A percentile compares a stretch with the other conserved stretches of the same genome.
Evolutionary conservation across 2,113 vertebrate genomes (phyloP).

Genomic region (Equus quagga): DNA sequence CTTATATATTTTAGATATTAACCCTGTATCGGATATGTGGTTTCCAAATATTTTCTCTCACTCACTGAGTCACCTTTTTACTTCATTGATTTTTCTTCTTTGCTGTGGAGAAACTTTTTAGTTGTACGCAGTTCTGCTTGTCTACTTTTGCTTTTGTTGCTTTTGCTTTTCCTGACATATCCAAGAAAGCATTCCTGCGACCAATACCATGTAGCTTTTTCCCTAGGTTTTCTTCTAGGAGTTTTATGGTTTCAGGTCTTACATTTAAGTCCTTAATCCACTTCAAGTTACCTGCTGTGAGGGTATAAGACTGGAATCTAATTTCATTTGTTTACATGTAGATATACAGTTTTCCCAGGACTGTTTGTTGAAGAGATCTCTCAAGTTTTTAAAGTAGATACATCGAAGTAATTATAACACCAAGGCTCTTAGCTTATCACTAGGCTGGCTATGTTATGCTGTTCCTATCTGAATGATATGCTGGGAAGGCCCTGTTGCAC

Average conservation of each 20-base stretch:
- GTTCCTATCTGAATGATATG: not conserved
- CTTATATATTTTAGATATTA: not conserved
- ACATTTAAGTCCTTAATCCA: not conserved
- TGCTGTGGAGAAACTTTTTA: not conserved
- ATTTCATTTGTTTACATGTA: not conserved
- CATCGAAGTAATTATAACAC: not conserved
- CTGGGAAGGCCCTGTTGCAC: not conserved
- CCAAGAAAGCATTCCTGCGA: not conserved
- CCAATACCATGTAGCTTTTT: not conserved
- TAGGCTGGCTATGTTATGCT: not conserved
- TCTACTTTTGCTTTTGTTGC: not conserved
- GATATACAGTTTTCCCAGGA: not conserved
- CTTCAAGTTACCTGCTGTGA: not conserved
- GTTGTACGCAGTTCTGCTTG: not conserved
- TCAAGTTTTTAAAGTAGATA: not conserved
- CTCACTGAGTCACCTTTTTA: not conserved
- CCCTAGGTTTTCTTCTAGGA: not conserved
- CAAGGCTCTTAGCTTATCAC: not conserved
- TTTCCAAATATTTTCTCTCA: not conserved
- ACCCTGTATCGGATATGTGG: not conserved
- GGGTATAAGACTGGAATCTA: not conserved
- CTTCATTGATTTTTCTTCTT: not conserved
- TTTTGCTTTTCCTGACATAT: not conserved
- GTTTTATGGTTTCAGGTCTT: not conserved
- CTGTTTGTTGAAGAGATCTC: not conserved